Evolutionary conservation across 2,888 invertebrate species (phyloP).

Genomic region (Ganaspis brasiliensis): DNA sequence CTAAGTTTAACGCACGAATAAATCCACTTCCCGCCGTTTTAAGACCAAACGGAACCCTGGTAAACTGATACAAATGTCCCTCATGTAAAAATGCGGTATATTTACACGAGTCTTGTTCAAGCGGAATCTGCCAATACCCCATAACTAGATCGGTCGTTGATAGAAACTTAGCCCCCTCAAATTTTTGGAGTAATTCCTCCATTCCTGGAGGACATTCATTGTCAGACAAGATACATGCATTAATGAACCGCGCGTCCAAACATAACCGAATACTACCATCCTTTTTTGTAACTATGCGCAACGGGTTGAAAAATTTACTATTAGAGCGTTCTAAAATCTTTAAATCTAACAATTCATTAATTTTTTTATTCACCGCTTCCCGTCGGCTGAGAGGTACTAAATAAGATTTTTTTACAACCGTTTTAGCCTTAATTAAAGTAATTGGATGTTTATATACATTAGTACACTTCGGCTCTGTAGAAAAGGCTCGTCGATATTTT

Average conservation of each 20-base stretch:
- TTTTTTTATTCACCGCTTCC: background rate
- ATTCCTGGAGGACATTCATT: constrained; percentile 62
- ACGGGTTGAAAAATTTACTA: constrained; percentile 16
- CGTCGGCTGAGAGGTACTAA: constrained; percentile 3
- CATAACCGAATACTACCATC: constrained; percentile 67
- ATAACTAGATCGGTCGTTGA: constrained; percentile 58
- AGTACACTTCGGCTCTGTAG: background rate
- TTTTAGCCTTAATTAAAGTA: background rate
- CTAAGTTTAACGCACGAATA: constrained; percentile 54
- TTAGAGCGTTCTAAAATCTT: constrained; percentile 33
- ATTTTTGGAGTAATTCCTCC: constrained; percentile 55
- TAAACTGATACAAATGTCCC: constrained; percentile 54
- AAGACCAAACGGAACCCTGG: constrained; percentile 61
- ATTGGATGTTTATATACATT: background rate
- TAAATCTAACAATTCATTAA: constrained; percentile 5
- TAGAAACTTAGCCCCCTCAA: constrained; percentile 55
- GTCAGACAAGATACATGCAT: constrained; percentile 67
- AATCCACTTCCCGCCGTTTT: too few species aligned
- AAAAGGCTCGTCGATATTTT: background rate
- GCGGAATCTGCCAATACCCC: constrained; percentile 18
- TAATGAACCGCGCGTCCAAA: constrained; percentile 70
- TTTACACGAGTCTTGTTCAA: constrained; percentile 30
- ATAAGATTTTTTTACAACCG: constrained; percentile 24
- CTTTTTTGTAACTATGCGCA: constrained; percentile 60
- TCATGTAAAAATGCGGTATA: constrained; percentile 52